Evolutionary conservation across 2,888 invertebrate genomes (phyloP), one percentile per base, ranked within the genome.

Genomic region (Lypha dubia): DNA sequence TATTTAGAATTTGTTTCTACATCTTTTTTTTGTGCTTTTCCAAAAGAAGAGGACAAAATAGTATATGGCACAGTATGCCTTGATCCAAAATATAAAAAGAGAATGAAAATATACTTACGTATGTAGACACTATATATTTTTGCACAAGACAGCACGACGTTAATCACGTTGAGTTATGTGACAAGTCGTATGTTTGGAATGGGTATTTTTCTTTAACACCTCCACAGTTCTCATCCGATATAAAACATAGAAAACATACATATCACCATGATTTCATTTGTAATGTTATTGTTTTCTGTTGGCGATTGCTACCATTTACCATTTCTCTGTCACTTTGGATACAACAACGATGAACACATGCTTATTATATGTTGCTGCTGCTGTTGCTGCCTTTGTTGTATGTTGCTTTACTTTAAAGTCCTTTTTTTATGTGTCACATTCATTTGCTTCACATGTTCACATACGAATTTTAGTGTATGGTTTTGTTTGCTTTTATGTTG

Each of bases 161-260:
- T 91, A 91, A 91, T 92, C 92, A 92, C 90, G 89, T 88, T 91
- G 92, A 91, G 90, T 91, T 91, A 92, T 91, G 91, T 90, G 92
- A 91, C 91, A 89, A n/a, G 88, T 90, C 89, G 90, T 91, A 90
- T 90, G 90, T 91, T 58, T 70, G 63, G 63, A 73, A 74, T 70
- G 79, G 41, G 73, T 60, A 41, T 20, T 32, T 46, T 24, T 80
- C 35, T 49, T 32, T 77, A 63, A 65, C 65, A 63, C 68, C 68
- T 58, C 79, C 74, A 58, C 74, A 60, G 22, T 28, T 28, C 22
- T 17, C 46, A 68, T 56, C 41, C 70, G 62, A 67, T 28, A 46
- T 9, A 24, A 15, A 46, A 44, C 24, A 65, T 13, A 62, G 28
- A 62, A 83, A n/a, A n/a, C n/a, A n/a, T n/a, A 71, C 56, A 80